Evolutionary conservation across 2,797 vertebrate genomes (phyloP).

Genomic region (Aulostomus chinensis): DNA sequence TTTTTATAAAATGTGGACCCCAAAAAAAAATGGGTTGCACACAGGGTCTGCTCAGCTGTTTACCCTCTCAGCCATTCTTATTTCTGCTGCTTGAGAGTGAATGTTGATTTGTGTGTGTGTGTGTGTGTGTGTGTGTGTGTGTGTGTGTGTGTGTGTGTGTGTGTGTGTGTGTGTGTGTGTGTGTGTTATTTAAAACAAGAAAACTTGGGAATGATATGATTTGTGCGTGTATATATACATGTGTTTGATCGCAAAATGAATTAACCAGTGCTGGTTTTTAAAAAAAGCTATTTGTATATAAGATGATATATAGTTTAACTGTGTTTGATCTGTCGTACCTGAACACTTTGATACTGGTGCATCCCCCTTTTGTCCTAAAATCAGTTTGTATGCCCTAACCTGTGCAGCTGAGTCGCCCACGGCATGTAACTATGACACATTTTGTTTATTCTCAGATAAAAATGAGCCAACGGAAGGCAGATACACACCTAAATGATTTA

Average conservation of each 20-base stretch:
- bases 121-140: too few species aligned
- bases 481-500: constrained; percentile 30
- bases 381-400: constrained; percentile 39
- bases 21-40: constrained; percentile 53
- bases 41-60: constrained; percentile 56
- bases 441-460: constrained; percentile 37
- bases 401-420: constrained; percentile 43
- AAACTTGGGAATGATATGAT: constrained; percentile 22
- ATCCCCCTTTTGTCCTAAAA: constrained; percentile 20
- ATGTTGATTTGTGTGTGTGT: constrained; percentile 51
- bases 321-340: constrained; percentile 46
- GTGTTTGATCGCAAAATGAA: constrained; percentile 33
- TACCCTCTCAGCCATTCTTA: constrained; percentile 67
- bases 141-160: too few species aligned
- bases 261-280: constrained; percentile 46
- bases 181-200: constrained; percentile 61
- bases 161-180: too few species aligned
- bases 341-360: constrained; percentile 54
- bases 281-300: constrained; percentile 66
- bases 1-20: constrained; percentile 41
- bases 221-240: constrained; percentile 12
- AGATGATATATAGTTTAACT: constrained; percentile 65
- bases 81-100: constrained; percentile 66
- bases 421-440: constrained; percentile 56
- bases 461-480: constrained; percentile 23